These are phyloP conservation scores for Microctonus aethiopoides DNA, from an alignment of 2,888 invertebrate species.

Conservation along the genomic window DNA sequence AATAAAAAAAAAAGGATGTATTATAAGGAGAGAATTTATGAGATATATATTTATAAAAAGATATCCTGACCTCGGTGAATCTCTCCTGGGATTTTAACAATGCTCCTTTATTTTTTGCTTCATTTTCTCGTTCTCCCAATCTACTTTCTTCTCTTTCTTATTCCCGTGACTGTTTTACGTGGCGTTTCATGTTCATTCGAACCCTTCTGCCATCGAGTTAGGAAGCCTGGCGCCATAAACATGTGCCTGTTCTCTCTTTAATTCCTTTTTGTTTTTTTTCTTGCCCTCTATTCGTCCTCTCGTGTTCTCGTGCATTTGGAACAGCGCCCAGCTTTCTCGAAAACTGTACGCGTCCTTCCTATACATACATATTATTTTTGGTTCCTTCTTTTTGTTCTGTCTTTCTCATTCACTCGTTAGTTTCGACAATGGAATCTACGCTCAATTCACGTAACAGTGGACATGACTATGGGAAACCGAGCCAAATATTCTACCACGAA, in stretches of 20 bases:
- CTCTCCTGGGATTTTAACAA: constrained; percentile 38
- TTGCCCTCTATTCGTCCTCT: constrained; percentile 5
- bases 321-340: constrained; percentile 47
- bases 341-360: constrained; percentile 38
- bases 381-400: constrained; percentile 1
- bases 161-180: constrained; percentile 31
- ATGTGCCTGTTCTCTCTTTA: constrained; percentile 45
- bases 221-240: constrained; percentile 56
- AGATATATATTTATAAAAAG: constrained; percentile 30
- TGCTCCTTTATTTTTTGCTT: neutral
- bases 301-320: constrained; percentile 46
- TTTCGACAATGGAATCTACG: constrained; percentile 18
- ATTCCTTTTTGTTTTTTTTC: constrained; percentile 19
- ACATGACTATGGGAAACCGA: constrained; percentile 8
- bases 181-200: constrained; percentile 36
- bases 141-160: constrained; percentile 17
- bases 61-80: constrained; percentile 53
- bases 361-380: constrained; percentile 34
- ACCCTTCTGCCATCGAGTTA: constrained; percentile 49
- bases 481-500: constrained; percentile 23
- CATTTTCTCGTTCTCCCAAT: constrained; percentile 23
- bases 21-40: constrained; percentile 24
- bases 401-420: neutral
- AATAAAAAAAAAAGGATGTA: constrained; percentile 1
- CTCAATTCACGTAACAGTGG: constrained; percentile 21